Percentiles rank a stretch among this genome's conserved stretches.
Conservation (phyloP, 1,140 invertebrate species). For the Venturia canescens region DNA sequence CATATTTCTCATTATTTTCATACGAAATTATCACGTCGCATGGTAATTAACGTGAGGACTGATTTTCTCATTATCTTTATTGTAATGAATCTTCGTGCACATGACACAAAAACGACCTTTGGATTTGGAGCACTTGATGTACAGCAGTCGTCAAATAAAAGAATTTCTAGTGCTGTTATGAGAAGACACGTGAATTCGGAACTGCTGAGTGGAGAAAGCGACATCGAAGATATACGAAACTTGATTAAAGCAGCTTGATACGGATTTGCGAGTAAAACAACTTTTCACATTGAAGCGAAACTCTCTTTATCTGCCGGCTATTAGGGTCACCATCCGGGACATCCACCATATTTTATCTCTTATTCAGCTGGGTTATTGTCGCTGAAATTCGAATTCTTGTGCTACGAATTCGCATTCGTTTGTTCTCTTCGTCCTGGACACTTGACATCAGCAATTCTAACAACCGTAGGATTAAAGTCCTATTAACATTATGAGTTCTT, state of each 20-base stretch:
- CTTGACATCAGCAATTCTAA: no score
- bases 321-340: no score
- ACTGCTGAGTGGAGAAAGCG: neutral
- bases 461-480: no score
- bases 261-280: constrained; percentile 26
- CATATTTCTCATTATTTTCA: no score
- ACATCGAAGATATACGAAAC: constrained; percentile 7
- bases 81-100: neutral
- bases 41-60: neutral
- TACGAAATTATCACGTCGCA: neutral
- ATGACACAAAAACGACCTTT: neutral
- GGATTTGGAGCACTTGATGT: neutral
- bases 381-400: no score
- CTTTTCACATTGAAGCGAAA: constrained; percentile 23
- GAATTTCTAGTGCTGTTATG: no score
- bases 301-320: neutral
- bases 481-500: no score
- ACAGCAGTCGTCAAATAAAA: neutral
- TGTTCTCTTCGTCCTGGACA: no score
- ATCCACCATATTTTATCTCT: no score
- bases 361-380: no score
- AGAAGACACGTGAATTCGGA: neutral
- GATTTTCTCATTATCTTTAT: neutral
- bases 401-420: no score
- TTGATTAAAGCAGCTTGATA: constrained; percentile 14